Evolutionary conservation across 2,113 vertebrate species (phyloP).

Genomic region (Acrocephalus kingi): DNA sequence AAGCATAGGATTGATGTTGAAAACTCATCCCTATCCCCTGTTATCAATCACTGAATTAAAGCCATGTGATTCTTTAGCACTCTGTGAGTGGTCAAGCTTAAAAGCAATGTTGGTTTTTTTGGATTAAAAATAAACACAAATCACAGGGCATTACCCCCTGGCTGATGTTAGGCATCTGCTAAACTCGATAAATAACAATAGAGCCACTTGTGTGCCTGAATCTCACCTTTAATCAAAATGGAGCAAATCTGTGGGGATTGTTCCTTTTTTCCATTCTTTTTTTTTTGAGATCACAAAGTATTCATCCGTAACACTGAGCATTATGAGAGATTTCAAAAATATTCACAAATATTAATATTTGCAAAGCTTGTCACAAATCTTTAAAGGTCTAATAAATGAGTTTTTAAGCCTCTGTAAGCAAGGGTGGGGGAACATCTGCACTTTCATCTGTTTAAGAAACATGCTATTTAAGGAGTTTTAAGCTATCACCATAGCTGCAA

Average conservation of each 20-base stretch:
- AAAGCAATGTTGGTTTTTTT: not conserved
- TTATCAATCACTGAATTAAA: not conserved
- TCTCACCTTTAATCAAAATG: constrained; percentile 45
- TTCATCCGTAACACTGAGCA: not conserved
- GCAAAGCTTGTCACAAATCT: constrained; percentile 20
- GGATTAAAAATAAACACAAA: not conserved
- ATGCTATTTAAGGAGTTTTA: not conserved
- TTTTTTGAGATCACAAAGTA: not conserved
- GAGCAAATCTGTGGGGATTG: not conserved
- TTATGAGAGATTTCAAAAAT: constrained; percentile 41
- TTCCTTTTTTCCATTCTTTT: not conserved
- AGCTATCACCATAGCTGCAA: not conserved
- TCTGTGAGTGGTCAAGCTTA: not conserved
- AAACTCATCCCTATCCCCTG: not conserved
- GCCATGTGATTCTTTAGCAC: not conserved
- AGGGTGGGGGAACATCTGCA: not conserved
- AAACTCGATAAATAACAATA: not conserved
- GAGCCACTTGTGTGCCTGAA: not conserved
- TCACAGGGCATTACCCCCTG: not conserved
- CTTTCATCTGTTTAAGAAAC: constrained; percentile 2
- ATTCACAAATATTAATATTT: constrained; percentile 43
- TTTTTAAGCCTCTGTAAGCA: constrained; percentile 50
- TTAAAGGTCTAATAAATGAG: constrained; percentile 32
- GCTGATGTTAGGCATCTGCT: not conserved
- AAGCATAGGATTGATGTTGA: not conserved